These are phyloP conservation scores for Chaetorhynchus papuensis DNA, from an alignment of 2,113 vertebrate species.

Conservation along the genomic window DNA sequence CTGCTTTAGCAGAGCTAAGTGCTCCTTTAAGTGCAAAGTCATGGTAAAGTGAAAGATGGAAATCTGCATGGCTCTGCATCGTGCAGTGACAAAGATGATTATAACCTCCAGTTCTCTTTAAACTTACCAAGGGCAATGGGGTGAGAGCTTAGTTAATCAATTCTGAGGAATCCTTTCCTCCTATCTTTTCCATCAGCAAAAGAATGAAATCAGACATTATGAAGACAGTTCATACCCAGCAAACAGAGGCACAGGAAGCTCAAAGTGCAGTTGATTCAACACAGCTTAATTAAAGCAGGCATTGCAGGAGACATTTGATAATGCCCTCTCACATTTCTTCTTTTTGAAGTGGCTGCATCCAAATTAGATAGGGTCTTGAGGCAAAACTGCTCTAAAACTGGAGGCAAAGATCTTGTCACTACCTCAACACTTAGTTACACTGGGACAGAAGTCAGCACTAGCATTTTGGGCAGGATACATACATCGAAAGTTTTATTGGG, in stretches of 20 bases:
- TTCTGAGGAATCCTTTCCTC: slow-evolving; percentile 11
- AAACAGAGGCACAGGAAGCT: slow-evolving; percentile 15
- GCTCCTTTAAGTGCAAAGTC: not conserved
- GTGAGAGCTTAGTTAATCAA: slow-evolving; percentile 23
- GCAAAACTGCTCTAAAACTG: not conserved
- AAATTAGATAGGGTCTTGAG: not conserved
- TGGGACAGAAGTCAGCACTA: not conserved
- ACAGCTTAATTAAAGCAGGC: slow-evolving; percentile 28
- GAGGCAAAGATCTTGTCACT: not conserved
- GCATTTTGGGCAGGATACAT: not conserved
- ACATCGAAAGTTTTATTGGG: not conserved
- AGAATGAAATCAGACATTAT: not conserved
- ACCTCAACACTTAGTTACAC: not conserved
- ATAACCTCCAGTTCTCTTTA: slow-evolving; percentile 23
- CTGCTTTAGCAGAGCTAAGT: not conserved
- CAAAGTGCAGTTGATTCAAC: slow-evolving; percentile 13
- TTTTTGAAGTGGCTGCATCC: not conserved
- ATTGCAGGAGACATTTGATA: not conserved
- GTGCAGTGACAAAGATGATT: not conserved
- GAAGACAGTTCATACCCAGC: slow-evolving; percentile 22
- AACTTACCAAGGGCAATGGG: not conserved
- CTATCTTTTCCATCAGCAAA: slow-evolving; percentile 19
- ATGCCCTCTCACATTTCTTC: not conserved
- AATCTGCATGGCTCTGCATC: not conserved
- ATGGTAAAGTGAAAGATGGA: slow-evolving; percentile 12